These are phyloP conservation scores for Drosophila recens DNA, from an alignment of 2,888 invertebrate genomes.

Conservation along the genomic window DNA sequence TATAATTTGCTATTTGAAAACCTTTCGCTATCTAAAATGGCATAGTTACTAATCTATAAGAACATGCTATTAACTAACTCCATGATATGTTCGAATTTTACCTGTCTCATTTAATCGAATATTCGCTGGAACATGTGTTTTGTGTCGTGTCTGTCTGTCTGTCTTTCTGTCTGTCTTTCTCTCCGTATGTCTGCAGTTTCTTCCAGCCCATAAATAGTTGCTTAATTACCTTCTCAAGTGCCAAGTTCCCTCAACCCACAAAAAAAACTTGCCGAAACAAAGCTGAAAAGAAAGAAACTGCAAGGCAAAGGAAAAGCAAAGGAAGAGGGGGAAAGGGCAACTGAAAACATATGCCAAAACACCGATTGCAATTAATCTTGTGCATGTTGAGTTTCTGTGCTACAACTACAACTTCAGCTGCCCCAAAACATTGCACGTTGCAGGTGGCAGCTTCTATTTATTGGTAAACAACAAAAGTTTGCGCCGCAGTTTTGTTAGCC, in stretches of 20 bases:
- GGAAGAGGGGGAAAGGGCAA: neutral
- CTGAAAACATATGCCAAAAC: constrained; percentile 80
- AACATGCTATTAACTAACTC: neutral
- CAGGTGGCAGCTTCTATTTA: constrained; percentile 63
- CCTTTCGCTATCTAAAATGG: neutral
- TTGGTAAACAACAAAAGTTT: constrained; percentile 72
- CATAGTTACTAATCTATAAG: neutral
- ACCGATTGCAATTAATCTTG: constrained; percentile 82
- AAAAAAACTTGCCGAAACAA: constrained; percentile 45
- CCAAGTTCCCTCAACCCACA: constrained; percentile 51
- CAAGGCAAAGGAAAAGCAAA: constrained; percentile 27
- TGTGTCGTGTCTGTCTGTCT: constrained; percentile 24
- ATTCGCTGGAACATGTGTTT: constrained; percentile 60
- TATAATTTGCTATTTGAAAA: neutral
- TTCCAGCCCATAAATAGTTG: constrained; percentile 66
- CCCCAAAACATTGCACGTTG: constrained; percentile 11
- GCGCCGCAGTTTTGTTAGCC: constrained; percentile 45
- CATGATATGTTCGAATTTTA: constrained; percentile 9
- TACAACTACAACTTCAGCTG: neutral
- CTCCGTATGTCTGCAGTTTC: neutral
- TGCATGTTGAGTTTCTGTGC: constrained; percentile 60
- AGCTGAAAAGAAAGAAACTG: constrained; percentile 46
- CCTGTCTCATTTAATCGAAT: constrained; percentile 32
- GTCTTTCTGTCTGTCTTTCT: constrained; percentile 27
- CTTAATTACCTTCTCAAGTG: constrained; percentile 73